A percentile compares a stretch with the other conserved stretches of the same genome.
Conservation (phyloP, 2,797 vertebrate species). For the Anniella stebbinsi region DNA sequence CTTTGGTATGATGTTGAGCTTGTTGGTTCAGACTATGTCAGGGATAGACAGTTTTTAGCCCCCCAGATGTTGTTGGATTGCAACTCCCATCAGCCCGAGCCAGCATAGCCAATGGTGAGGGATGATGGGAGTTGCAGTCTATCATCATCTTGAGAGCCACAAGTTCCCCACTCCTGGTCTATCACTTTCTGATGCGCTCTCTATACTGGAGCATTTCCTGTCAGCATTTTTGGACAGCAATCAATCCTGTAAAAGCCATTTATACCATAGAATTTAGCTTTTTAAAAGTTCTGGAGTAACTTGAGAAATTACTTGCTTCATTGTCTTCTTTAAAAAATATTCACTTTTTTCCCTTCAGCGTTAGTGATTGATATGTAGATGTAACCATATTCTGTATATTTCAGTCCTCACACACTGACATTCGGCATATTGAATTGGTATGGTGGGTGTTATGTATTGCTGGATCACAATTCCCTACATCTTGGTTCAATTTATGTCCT, state of each 20-base stretch:
- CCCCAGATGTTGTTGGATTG: too few relatives aligned
- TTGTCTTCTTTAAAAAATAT: neutral
- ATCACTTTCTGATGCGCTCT: neutral
- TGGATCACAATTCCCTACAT: neutral
- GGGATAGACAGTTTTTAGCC: too few relatives aligned
- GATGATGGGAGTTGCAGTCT: too few relatives aligned
- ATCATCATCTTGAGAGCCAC: too few relatives aligned
- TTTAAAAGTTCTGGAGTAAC: neutral
- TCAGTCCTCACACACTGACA: neutral
- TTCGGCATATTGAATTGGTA: neutral
- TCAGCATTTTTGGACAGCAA: neutral
- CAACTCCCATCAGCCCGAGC: too few relatives aligned
- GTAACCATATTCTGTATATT: neutral
- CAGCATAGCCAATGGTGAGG: too few relatives aligned
- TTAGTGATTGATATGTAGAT: neutral
- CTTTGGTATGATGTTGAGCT: neutral
- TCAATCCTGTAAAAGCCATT: neutral
- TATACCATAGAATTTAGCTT: neutral
- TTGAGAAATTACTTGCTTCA: neutral
- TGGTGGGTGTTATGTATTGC: neutral
- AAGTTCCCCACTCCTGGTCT: too few relatives aligned
- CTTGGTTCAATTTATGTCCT: neutral
- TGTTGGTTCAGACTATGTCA: too few relatives aligned
- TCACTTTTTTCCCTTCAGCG: too few relatives aligned
- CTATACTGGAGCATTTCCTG: neutral